phyloP scores from a whole-genome alignment of 1,140 invertebrate genomes.

The Harlomillsia oculata region DNA sequence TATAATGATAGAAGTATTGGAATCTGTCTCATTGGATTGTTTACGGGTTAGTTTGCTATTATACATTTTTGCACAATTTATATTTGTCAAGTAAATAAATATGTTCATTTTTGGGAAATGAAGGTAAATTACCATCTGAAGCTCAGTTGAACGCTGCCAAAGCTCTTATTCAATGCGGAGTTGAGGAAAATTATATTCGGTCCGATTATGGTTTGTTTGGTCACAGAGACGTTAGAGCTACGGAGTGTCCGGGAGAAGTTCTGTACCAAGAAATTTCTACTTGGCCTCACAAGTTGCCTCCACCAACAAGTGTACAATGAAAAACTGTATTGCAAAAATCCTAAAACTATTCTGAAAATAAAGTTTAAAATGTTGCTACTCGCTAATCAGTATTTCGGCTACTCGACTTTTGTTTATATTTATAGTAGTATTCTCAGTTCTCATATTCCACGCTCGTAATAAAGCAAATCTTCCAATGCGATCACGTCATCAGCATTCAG shows the following conservation, averaged over 20 bases:
- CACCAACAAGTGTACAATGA: too few relatives aligned
- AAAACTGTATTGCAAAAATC: too few relatives aligned
- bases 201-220: slow-evolving; percentile 55
- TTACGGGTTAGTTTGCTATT: slow-evolving; percentile 41
- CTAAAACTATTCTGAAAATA: too few relatives aligned
- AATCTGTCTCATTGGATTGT: slow-evolving; percentile 59
- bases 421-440: too few relatives aligned
- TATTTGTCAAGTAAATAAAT: neutral
- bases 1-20: slow-evolving; percentile 56
- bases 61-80: neutral
- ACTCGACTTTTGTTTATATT: too few relatives aligned
- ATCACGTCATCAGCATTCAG: too few relatives aligned
- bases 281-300: too few relatives aligned
- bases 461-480: too few relatives aligned
- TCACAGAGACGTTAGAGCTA: slow-evolving; percentile 55
- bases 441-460: too few relatives aligned
- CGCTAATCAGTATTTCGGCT: too few relatives aligned
- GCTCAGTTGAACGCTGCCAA: slow-evolving; percentile 51
- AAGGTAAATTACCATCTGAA: slow-evolving; percentile 50
- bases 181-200: slow-evolving; percentile 46
- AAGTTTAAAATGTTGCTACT: too few relatives aligned
- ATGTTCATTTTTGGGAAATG: slow-evolving; percentile 2
- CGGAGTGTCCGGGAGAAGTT: slow-evolving; percentile 57
- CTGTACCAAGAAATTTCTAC: slow-evolving; percentile 53
- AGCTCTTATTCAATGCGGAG: slow-evolving; percentile 52